These are phyloP conservation scores for Acipenser oxyrinchus DNA, from an alignment of 2,797 vertebrate species.

Conservation along the genomic window DNA sequence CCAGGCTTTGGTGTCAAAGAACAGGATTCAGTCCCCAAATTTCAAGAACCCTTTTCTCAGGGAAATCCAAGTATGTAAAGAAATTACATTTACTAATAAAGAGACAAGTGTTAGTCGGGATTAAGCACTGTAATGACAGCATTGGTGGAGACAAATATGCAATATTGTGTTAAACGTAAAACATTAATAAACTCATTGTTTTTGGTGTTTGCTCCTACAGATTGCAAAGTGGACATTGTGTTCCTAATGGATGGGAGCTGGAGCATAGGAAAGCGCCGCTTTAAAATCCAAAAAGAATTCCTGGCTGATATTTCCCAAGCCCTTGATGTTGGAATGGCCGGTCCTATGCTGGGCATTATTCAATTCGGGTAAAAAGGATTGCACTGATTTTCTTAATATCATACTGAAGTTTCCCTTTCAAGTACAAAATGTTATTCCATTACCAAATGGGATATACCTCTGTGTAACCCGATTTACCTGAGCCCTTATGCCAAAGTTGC, in stretches of 20 bases:
- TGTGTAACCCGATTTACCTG: too few species aligned
- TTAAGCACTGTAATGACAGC: too few species aligned
- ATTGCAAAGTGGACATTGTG: conserved; percentile 62
- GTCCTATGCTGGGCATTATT: conserved; percentile 63
- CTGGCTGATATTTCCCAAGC: conserved; percentile 47
- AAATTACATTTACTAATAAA: not conserved
- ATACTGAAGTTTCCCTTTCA: too few species aligned
- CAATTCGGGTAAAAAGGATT: conserved; percentile 54
- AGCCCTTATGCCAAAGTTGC: too few species aligned
- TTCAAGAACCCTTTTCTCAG: conserved; percentile 57
- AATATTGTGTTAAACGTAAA: too few species aligned
- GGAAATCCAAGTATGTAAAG: conserved; percentile 80
- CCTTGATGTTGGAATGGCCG: conserved; percentile 48
- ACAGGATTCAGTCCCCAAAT: conserved; percentile 56
- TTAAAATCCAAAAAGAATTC: conserved; percentile 66
- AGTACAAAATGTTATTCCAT: too few species aligned
- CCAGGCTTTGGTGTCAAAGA: conserved; percentile 68
- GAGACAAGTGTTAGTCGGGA: too few species aligned
- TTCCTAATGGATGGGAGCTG: conserved; percentile 70
- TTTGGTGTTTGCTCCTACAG: conserved; percentile 31
- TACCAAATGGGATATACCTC: too few species aligned
- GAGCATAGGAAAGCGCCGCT: conserved; percentile 64
- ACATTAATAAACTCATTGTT: too few species aligned
- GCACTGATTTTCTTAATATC: too few species aligned
- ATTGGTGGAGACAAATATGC: too few species aligned